Base-by-base conservation (phyloP, 2,888 invertebrate species). In the Frankliniella fusca region DNA sequence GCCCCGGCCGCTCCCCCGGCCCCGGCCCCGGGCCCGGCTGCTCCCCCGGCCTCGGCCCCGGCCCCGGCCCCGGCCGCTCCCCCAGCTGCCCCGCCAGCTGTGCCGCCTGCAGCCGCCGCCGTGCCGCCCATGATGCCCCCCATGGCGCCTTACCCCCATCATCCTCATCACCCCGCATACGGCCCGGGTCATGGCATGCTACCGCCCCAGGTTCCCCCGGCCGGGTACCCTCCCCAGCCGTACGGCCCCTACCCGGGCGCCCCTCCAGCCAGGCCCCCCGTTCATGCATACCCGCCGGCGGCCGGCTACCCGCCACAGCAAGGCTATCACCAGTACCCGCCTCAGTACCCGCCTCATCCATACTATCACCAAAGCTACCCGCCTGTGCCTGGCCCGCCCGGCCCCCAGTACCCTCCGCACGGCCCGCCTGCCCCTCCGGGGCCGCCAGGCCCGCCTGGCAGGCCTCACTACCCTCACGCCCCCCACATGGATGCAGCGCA, bases 331-430 rank as follows among this genome's bases (percentile, higher is more conserved):
- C 85, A 83, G 49, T 84, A 89, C 90, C 86, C 90, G 81, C 89
- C 90, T 15, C 90, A 90, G 15, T 86, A 90, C 83, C 90, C 91
- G 2, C 90, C 90, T 0, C 91, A 91, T 87, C 90, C 90, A 0
- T 90, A 90, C 82, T 38, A 81, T 84, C 38, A 82, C 85, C 12
- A 85, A 85, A 80, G 90, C 90, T 0, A 85, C 91, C 80, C 90
- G 90, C 20, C 90, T 91, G 12, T 86, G 81, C 89, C 90, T 83
- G 89, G 90, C 81, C 89, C 90, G 83, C 89, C 90, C 0, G 90
- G 90, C 85, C 89, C 90, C 18, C 90, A 90, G 83, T 91, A 90
- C 86, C 89, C 90, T 20, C 90, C 90, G 0, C 90, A 90, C 85
- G 61, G n/a, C 70, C 70, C 70, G 27, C 70, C 70, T 11, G 86